These are phyloP conservation scores for Anseranas semipalmata DNA, from an alignment of 2,113 vertebrate species.

Conservation along the genomic window DNA sequence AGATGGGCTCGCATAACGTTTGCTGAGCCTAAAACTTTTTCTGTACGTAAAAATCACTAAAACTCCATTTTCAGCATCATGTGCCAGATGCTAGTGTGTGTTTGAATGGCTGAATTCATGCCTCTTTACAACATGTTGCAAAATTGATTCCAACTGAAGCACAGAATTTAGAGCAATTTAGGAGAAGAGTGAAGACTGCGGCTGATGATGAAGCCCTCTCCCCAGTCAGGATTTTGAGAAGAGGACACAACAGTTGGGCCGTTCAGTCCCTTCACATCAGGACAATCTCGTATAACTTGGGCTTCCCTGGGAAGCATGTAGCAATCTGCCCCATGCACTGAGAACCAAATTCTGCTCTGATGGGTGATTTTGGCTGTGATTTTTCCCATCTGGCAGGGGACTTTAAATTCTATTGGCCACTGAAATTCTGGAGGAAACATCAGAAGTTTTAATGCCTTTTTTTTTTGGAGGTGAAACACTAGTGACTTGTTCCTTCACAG, in stretches of 20 bases:
- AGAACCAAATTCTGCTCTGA: not conserved
- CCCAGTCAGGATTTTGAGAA: not conserved
- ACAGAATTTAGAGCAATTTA: not conserved
- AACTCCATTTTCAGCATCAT: not conserved
- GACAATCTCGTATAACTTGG: not conserved
- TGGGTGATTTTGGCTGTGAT: not conserved
- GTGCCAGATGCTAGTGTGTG: not conserved
- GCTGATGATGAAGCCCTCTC: not conserved
- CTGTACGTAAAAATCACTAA: not conserved
- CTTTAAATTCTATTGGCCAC: not conserved
- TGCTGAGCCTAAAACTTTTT: not conserved
- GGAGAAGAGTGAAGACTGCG: not conserved
- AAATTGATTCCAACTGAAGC: not conserved
- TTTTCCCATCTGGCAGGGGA: not conserved
- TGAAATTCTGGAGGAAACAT: not conserved
- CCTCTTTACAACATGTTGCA: not conserved
- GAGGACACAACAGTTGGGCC: not conserved
- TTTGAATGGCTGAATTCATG: constrained; percentile 5
- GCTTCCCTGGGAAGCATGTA: not conserved
- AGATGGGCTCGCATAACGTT: not conserved
- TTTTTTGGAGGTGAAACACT: not conserved
- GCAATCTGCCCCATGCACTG: not conserved
- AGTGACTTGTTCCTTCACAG: not conserved
- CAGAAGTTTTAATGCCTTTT: not conserved
- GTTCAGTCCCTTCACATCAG: not conserved